Percentiles rank a stretch among this genome's conserved stretches.
Evolutionary conservation across 1,140 invertebrate species (phyloP).

Genomic region (Solenopsis fugax): DNA sequence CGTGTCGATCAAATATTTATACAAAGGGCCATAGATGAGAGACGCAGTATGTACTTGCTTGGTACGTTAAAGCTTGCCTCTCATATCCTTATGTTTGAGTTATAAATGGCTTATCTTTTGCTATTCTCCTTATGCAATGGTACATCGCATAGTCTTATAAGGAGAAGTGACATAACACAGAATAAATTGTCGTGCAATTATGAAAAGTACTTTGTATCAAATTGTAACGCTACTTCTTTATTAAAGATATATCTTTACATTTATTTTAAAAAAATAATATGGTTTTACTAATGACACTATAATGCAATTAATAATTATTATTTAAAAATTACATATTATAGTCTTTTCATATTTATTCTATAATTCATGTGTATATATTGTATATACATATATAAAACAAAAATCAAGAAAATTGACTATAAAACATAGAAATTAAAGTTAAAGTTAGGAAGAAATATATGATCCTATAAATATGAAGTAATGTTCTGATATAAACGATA

Average conservation of each 20-base stretch:
- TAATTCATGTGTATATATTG: neutral
- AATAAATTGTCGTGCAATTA: neutral
- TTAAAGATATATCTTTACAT: neutral
- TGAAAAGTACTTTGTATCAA: neutral
- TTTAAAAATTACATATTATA: neutral
- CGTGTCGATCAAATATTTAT: constrained; percentile 60
- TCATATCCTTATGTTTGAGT: constrained; percentile 31
- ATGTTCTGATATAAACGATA: neutral
- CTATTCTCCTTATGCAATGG: neutral
- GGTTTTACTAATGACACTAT: neutral
- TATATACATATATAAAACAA: neutral
- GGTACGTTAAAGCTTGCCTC: constrained; percentile 26
- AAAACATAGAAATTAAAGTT: neutral
- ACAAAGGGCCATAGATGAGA: constrained; percentile 21
- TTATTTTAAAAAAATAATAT: neutral
- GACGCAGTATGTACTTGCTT: constrained; percentile 11
- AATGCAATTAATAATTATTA: neutral
- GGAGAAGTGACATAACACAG: neutral
- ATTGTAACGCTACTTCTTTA: neutral
- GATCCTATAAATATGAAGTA: neutral
- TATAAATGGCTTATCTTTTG: constrained; percentile 16
- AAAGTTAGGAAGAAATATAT: neutral
- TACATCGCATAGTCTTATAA: neutral
- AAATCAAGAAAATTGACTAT: neutral
- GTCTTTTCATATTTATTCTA: constrained; percentile 1